phyloP scores from a whole-genome alignment of 2,888 invertebrate species.

The Punctoribates punctum region DNA sequence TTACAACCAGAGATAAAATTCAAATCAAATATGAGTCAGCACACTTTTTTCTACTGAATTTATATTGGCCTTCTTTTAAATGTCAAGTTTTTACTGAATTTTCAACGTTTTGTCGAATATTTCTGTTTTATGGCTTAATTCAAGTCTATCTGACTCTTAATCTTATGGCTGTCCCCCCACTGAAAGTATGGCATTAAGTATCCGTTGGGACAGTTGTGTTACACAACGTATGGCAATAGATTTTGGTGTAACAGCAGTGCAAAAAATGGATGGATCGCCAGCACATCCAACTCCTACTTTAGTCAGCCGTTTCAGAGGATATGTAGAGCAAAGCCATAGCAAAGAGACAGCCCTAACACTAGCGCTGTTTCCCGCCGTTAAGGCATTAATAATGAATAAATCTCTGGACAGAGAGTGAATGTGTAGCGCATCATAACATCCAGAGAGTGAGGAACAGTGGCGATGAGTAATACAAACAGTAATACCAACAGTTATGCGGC shows the following conservation, averaged over 20 bases:
- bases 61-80: too few species aligned
- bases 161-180: neutral
- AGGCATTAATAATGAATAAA: conserved; percentile 31
- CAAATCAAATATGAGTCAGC: too few species aligned
- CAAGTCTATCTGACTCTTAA: neutral
- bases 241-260: conserved; percentile 12
- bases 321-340: neutral
- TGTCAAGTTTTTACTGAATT: too few species aligned
- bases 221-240: neutral
- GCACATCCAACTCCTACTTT: conserved; percentile 2
- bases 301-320: neutral
- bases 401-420: conserved; percentile 6
- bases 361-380: conserved; percentile 28
- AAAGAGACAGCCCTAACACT: neutral
- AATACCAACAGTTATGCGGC: conserved; percentile 11
- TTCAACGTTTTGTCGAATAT: neutral
- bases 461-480: conserved; percentile 26
- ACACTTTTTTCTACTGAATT: too few species aligned
- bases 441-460: neutral
- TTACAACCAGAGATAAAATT: too few species aligned
- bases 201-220: conserved; percentile 33
- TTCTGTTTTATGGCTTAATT: neutral
- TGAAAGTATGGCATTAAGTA: conserved; percentile 7
- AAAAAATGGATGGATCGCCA: neutral
- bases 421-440: neutral